Evolutionary conservation across 2,888 invertebrate species (phyloP), one percentile per base, ranked within the genome.

Genomic region (Lasioglossum figueresi): DNA sequence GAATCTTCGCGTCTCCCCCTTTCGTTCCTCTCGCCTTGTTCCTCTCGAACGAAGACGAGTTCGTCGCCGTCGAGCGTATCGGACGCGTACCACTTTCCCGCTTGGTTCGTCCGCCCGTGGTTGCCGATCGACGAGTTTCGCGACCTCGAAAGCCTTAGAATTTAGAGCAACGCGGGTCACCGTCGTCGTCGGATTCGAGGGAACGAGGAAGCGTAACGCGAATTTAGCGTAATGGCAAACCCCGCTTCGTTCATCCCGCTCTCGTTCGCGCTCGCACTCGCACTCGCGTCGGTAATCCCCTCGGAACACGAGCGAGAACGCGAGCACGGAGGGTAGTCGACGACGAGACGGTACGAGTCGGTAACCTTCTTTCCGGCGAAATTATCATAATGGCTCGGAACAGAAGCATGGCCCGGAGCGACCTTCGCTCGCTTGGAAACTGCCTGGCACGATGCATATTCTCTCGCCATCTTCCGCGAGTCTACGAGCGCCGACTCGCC

Each of bases 301-400:
- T 76, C 73, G 78, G 72, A 75, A 75, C 43, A 48, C 83, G 84
- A 71, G 66, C 79, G 43, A 73, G 74, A 72, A 70, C 43, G 70
- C 82, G 84, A 71, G 70, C 80, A n/a, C 56, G 48, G 37, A 70
- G 71, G 87, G 76, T 76, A 82, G 85, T 88, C 82, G 87, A 74
- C 75, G 81, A 74, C 80, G 89, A 83, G 75, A 79, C 79, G 79
- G 63, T 63, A 56, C 63, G 63, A 92, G 92, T 89, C 92, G 93
- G 93, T 92, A 93, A 93, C 91, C 93, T 92, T 93, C 92, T 93
- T 94, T 93, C 93, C 93, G 92, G 90, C 93, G 91, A 93, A 94
- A 94, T 94, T 94, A 94, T 93, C 94, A 94, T 94, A 94, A 94
- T 94, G 93, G 93, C 93, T 94, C 92, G 92, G 92, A 94, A 94